A percentile compares a stretch with the other conserved stretches of the same genome.
phyloP scores from a whole-genome alignment of 2,888 invertebrate species.

The Drosophila cognata region DNA sequence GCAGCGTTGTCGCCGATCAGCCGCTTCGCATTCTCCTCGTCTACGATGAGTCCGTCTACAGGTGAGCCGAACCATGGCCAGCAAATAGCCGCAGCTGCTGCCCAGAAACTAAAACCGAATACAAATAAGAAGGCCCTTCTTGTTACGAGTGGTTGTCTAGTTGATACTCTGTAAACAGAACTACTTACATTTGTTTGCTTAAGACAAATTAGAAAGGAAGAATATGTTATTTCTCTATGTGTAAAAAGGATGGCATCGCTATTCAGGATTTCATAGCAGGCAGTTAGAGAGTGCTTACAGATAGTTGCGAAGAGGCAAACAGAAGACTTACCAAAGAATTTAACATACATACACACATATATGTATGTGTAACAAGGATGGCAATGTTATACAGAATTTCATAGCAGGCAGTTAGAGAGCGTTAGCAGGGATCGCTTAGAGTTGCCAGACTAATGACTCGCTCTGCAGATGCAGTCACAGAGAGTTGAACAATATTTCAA shows the following conservation, averaged over 20 bases:
- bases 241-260: neutral
- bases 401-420: neutral
- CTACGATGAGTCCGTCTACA: conserved; percentile 95
- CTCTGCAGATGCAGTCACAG: neutral
- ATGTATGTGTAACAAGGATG: neutral
- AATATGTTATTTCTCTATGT: neutral
- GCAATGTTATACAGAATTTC: neutral
- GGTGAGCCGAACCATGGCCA: conserved; percentile 86
- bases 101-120: neutral
- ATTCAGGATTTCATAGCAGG: neutral
- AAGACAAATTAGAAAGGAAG: neutral
- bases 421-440: neutral
- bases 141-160: neutral
- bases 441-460: neutral
- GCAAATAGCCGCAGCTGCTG: conserved; percentile 4
- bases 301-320: neutral
- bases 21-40: conserved; percentile 93
- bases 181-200: neutral
- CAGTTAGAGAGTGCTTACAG: neutral
- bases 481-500: neutral
- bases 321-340: neutral
- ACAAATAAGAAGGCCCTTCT: neutral
- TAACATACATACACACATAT: neutral
- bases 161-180: neutral
- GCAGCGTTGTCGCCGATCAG: conserved; percentile 90